Conservation (phyloP, 2,797 vertebrate genomes). For the Coreius guichenoti region DNA sequence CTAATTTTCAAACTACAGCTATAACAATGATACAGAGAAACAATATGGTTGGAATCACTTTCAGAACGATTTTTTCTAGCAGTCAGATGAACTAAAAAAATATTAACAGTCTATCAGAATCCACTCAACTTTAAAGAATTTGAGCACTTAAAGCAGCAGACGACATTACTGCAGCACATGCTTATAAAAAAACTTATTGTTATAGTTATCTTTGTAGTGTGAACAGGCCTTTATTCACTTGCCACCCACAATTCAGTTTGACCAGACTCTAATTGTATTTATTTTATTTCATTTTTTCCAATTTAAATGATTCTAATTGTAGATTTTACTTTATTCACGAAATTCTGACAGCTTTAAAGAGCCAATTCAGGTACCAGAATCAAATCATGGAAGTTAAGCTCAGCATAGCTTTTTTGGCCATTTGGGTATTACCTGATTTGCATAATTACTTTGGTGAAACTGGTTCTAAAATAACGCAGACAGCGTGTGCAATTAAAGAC, state of each 20-base stretch:
- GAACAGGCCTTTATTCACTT: not conserved
- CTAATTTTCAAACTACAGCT: not conserved
- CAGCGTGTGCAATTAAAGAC: not conserved
- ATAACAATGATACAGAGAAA: not conserved
- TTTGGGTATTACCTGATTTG: slow-evolving; percentile 17
- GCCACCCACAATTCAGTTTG: not conserved
- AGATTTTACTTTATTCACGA: not conserved
- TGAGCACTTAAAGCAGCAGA: not conserved
- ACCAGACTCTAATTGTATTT: not conserved
- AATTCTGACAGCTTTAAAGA: not conserved
- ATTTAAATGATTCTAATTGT: not conserved
- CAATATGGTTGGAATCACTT: not conserved
- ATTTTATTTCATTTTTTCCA: not conserved
- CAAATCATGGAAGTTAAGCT: not conserved
- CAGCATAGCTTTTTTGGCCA: not conserved
- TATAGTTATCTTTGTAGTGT: not conserved
- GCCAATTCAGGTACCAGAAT: not conserved
- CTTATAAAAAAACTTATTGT: not conserved
- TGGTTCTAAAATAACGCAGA: not conserved
- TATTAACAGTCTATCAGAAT: not conserved
- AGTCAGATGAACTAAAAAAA: not conserved
- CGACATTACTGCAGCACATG: not conserved
- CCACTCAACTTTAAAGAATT: not conserved
- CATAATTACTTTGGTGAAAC: not conserved
- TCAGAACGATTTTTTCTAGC: not conserved